phyloP scores from a whole-genome alignment of 1,140 invertebrate genomes.

The Aricia agestis region DNA sequence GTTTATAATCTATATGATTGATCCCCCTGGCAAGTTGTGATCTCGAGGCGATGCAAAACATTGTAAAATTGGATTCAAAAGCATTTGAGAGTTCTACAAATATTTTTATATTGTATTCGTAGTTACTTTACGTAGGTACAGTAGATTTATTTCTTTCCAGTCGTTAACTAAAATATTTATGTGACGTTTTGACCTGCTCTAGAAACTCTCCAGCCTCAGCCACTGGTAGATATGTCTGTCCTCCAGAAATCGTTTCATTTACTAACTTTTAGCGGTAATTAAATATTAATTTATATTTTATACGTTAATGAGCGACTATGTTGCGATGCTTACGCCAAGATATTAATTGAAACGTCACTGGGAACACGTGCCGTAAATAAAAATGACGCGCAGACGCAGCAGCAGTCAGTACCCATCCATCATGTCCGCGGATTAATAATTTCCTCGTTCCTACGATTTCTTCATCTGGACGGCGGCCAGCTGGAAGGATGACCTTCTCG shows the following conservation, averaged over 20 bases:
- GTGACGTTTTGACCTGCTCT: not conserved
- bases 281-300: slow-evolving; percentile 13
- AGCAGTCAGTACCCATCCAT: not conserved
- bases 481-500: not conserved
- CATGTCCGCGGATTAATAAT: not conserved
- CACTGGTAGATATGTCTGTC: not conserved
- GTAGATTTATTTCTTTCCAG: not conserved
- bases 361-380: slow-evolving; percentile 7
- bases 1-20: too few species aligned
- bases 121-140: too few species aligned
- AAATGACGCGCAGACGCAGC: slow-evolving; percentile 6
- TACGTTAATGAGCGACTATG: not conserved
- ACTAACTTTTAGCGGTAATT: not conserved
- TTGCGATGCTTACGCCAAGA: not conserved
- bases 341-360: slow-evolving; percentile 2
- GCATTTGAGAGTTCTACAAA: too few species aligned
- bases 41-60: too few species aligned
- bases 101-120: too few species aligned
- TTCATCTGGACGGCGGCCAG: slow-evolving; percentile 8
- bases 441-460: slow-evolving; percentile 13
- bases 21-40: too few species aligned
- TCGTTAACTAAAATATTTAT: not conserved
- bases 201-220: slow-evolving; percentile 1
- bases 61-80: too few species aligned
- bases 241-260: not conserved